phyloP scores from a whole-genome alignment of 2,888 invertebrate species.

The Listrodromus nycthemerus region DNA sequence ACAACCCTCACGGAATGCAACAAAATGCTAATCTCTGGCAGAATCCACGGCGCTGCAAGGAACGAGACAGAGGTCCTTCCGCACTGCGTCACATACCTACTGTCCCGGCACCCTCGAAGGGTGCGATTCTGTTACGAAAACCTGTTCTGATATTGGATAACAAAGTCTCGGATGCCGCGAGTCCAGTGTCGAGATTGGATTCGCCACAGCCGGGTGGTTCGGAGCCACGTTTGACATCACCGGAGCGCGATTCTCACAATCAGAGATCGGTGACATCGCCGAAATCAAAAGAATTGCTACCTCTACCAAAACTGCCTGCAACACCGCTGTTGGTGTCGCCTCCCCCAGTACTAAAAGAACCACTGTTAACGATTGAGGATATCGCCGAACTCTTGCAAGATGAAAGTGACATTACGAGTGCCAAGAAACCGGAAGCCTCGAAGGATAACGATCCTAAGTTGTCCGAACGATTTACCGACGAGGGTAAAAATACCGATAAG shows the following conservation, averaged over 20 bases:
- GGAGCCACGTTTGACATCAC: constrained; percentile 72
- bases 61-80: background rate
- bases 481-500: constrained; percentile 47
- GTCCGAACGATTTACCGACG: constrained; percentile 21
- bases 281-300: constrained; percentile 66
- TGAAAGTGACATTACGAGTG: constrained; percentile 79
- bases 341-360: constrained; percentile 76
- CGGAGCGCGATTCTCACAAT: constrained; percentile 73
- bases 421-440: constrained; percentile 60
- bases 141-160: constrained; percentile 75
- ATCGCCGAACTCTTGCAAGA: constrained; percentile 81
- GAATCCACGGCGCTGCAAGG: background rate
- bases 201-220: constrained; percentile 67
- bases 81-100: constrained; percentile 74
- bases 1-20: background rate
- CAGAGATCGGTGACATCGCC: constrained; percentile 69
- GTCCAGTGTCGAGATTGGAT: constrained; percentile 58
- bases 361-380: constrained; percentile 81
- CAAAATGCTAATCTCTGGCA: constrained; percentile 64
- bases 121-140: constrained; percentile 73
- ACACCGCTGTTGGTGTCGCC: constrained; percentile 76
- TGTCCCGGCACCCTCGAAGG: constrained; percentile 75
- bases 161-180: constrained; percentile 64
- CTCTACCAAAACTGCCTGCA: constrained; percentile 63
- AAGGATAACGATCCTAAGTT: constrained; percentile 9